Conservation (phyloP, 2,888 invertebrate genomes). For the Caenorhabditis parvicauda region DNA sequence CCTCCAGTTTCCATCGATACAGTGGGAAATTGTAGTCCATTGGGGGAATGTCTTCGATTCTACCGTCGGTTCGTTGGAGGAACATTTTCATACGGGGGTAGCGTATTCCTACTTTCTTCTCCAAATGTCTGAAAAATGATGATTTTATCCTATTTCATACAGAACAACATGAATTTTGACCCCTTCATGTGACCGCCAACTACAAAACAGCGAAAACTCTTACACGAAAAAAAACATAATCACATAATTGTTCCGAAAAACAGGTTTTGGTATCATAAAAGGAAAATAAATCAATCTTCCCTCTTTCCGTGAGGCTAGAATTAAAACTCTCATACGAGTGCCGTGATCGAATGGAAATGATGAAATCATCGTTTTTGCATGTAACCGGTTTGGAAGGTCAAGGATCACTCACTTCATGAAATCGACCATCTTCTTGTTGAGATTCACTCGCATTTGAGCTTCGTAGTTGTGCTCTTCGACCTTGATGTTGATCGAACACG, state of each 20-base stretch:
- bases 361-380: too few relatives aligned
- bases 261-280: too few relatives aligned
- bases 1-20: slow-evolving; percentile 56
- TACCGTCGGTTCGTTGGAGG: slow-evolving; percentile 22
- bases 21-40: slow-evolving; percentile 39
- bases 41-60: slow-evolving; percentile 39
- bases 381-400: not conserved
- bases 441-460: slow-evolving; percentile 39
- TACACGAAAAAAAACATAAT: too few relatives aligned
- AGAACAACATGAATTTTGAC: too few relatives aligned
- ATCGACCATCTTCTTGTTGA: slow-evolving; percentile 62
- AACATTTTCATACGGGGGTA: slow-evolving; percentile 41
- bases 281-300: too few relatives aligned
- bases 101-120: slow-evolving; percentile 40
- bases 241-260: too few relatives aligned
- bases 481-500: slow-evolving; percentile 28
- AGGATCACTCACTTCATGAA: slow-evolving; percentile 58
- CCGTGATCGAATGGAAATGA: too few relatives aligned
- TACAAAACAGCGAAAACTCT: too few relatives aligned
- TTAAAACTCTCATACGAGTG: too few relatives aligned
- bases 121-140: slow-evolving; percentile 51
- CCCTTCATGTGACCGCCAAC: too few relatives aligned
- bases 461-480: slow-evolving; percentile 42
- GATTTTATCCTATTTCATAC: slow-evolving; percentile 3
- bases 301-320: too few relatives aligned